Percentiles rank a stretch among this genome's conserved stretches.
Evolutionary conservation across 2,888 invertebrate species (phyloP).

Genomic region (Habrosyne pyritoides): DNA sequence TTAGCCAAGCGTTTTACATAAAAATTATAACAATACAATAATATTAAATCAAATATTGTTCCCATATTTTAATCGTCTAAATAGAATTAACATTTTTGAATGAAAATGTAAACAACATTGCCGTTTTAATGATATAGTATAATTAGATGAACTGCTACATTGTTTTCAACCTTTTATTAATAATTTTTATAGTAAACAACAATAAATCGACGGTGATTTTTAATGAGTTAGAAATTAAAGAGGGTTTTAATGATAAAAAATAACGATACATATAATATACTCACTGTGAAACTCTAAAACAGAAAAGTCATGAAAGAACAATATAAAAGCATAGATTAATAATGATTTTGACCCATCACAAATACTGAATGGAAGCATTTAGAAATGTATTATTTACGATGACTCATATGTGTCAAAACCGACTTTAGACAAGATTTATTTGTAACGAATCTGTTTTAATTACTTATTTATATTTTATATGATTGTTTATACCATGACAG

Average conservation of each 20-base stretch:
- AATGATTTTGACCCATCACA: slow-evolving; percentile 64
- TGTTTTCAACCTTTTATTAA: no score
- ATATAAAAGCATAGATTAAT: slow-evolving; percentile 40
- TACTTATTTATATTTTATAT: not conserved
- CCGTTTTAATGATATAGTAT: not conserved
- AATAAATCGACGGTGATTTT: not conserved
- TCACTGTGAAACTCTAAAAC: slow-evolving; percentile 67
- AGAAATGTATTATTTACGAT: slow-evolving; percentile 1
- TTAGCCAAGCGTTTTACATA: no score
- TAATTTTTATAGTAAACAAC: not conserved
- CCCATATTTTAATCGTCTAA: no score
- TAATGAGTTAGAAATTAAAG: not conserved
- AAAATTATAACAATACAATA: not conserved
- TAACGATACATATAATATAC: slow-evolving; percentile 40
- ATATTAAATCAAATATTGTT: not conserved
- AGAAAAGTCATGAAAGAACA: slow-evolving; percentile 72
- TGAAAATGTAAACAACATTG: not conserved
- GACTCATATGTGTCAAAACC: not conserved
- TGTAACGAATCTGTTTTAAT: not conserved
- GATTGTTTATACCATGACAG: not conserved
- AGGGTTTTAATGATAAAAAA: slow-evolving; percentile 5
- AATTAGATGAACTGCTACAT: not conserved
- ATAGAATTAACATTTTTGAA: not conserved
- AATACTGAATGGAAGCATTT: slow-evolving; percentile 76
- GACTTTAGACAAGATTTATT: no score